Percentiles rank a stretch among this genome's conserved stretches.
phyloP scores from a whole-genome alignment of 2,888 invertebrate species.

The Ophion costatus region DNA sequence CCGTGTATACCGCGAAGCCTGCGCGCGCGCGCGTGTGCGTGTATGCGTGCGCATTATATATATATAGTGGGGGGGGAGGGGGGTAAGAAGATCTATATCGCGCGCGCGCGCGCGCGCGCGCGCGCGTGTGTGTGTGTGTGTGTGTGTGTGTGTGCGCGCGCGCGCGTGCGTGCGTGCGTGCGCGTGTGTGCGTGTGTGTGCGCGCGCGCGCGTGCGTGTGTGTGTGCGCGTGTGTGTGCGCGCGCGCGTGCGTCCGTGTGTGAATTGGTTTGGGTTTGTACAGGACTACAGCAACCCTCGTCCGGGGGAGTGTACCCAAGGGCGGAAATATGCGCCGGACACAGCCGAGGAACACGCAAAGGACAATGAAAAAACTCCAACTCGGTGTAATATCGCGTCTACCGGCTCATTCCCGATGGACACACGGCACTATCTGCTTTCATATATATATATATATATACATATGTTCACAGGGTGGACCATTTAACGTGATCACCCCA shows the following conservation, averaged over 20 bases:
- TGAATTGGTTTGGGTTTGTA: too few species aligned
- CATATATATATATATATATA: background rate
- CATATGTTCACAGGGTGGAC: too few species aligned
- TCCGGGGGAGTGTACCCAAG: conserved; percentile 36
- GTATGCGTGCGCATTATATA: too few species aligned
- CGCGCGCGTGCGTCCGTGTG: too few species aligned
- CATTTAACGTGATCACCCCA: too few species aligned
- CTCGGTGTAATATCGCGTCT: conserved; percentile 29
- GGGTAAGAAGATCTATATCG: too few species aligned
- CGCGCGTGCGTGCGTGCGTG: too few species aligned
- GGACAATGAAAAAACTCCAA: conserved; percentile 38
- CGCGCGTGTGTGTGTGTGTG: too few species aligned
- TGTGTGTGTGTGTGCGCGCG: too few species aligned
- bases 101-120: background rate
- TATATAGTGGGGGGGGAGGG: too few species aligned
- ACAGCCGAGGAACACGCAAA: conserved; percentile 50
- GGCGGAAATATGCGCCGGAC: conserved; percentile 58
- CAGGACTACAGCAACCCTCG: conserved; percentile 25
- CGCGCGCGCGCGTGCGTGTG: background rate
- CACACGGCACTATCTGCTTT: background rate
- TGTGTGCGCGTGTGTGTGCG: background rate
- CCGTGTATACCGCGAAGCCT: conserved; percentile 8
- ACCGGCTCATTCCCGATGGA: conserved; percentile 28
- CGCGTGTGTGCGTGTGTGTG: too few species aligned
- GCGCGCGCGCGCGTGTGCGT: background rate